phyloP scores from a whole-genome alignment of 1,140 invertebrate species.

The Diabrotica virgifera region DNA sequence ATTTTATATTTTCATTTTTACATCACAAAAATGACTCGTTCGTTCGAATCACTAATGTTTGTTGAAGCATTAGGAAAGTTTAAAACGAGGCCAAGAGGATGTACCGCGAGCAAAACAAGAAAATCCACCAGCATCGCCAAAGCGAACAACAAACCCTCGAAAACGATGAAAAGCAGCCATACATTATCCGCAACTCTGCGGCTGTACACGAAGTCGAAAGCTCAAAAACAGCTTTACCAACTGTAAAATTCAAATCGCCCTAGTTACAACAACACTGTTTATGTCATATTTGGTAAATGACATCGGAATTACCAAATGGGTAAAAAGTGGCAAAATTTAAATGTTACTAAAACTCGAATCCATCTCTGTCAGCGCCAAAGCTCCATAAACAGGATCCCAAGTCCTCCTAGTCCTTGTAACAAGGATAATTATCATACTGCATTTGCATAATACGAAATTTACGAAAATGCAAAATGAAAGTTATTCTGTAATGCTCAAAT shows the following conservation, averaged over 20 bases:
- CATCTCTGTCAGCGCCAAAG: slow-evolving; percentile 27
- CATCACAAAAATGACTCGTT: too few species aligned
- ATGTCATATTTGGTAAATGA: slow-evolving; percentile 30
- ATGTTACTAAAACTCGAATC: slow-evolving; percentile 28
- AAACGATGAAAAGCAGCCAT: neutral
- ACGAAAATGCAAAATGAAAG: slow-evolving; percentile 20
- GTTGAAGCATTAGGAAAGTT: too few species aligned
- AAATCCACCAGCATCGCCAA: too few species aligned
- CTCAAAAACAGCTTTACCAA: slow-evolving; percentile 20
- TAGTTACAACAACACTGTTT: slow-evolving; percentile 22
- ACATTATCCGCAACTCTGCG: slow-evolving; percentile 3
- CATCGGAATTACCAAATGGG: slow-evolving; percentile 23
- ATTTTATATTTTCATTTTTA: too few species aligned
- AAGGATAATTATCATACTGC: slow-evolving; percentile 30
- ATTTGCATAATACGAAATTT: slow-evolving; percentile 29
- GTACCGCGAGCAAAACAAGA: too few species aligned
- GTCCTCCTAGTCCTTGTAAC: slow-evolving; percentile 32
- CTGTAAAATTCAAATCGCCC: slow-evolving; percentile 21
- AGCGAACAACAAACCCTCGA: neutral
- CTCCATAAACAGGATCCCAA: slow-evolving; percentile 23
- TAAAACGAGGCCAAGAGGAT: too few species aligned
- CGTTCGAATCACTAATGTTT: too few species aligned
- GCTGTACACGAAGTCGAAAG: slow-evolving; percentile 11
- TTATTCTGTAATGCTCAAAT: slow-evolving; percentile 21
- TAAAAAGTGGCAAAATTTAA: slow-evolving; percentile 31